These are phyloP conservation scores for Enteromius paludinosus DNA, from an alignment of 2,797 vertebrate species.

Conservation along the genomic window DNA sequence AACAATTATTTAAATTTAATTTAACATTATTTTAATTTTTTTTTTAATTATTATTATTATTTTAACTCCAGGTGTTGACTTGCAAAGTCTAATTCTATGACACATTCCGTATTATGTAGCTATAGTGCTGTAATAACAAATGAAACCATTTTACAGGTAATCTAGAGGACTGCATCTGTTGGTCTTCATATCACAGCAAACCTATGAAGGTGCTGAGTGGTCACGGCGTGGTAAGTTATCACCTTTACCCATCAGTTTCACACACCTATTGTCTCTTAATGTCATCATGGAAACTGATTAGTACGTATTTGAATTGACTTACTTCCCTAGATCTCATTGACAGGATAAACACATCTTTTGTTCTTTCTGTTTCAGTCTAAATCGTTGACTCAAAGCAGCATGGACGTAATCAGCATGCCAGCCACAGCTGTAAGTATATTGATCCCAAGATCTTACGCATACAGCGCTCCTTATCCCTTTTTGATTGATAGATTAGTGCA, in stretches of 20 bases:
- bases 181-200: conserved; percentile 60
- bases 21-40: too few relatives aligned
- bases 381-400: conserved; percentile 78
- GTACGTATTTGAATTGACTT: conserved; percentile 39
- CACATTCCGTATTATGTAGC: not conserved
- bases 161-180: conserved; percentile 50
- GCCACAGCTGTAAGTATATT: conserved; percentile 77
- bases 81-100: not conserved
- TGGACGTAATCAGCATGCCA: conserved; percentile 76
- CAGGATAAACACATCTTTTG: conserved; percentile 50
- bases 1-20: too few relatives aligned
- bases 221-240: conserved; percentile 77
- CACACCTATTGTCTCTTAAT: conserved; percentile 57
- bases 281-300: conserved; percentile 59
- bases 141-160: conserved; percentile 63
- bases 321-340: conserved; percentile 48
- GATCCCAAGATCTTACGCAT: conserved; percentile 39
- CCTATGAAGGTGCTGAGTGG: conserved; percentile 85
- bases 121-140: not conserved
- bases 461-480: conserved; percentile 32
- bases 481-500: conserved; percentile 36
- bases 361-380: conserved; percentile 77
- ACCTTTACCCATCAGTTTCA: conserved; percentile 38
- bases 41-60: too few relatives aligned
- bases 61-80: not conserved